phyloP scores from a whole-genome alignment of 1,140 invertebrate species.

The Platorchestia sp. region DNA sequence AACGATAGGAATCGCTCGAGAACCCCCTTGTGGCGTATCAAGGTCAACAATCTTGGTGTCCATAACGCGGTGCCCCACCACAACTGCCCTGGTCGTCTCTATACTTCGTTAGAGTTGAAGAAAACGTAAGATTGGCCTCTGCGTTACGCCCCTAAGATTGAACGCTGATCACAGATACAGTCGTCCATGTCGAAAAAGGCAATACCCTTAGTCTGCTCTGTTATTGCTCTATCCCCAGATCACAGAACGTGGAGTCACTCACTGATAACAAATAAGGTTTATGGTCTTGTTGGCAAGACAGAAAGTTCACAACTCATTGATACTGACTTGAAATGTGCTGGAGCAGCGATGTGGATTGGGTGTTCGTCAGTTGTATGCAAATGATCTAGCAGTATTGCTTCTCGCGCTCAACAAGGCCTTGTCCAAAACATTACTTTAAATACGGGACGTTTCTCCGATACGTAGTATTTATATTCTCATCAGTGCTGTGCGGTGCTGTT shows the following conservation, averaged over 20 bases:
- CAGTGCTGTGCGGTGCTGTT: background rate
- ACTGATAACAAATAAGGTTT: conserved; percentile 45
- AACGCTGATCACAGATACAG: conserved; percentile 21
- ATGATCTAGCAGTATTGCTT: background rate
- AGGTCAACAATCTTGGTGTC: background rate
- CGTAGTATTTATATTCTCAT: background rate
- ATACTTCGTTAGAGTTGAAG: conserved; percentile 21
- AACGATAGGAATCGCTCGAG: background rate
- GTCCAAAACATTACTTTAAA: background rate
- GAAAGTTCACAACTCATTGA: conserved; percentile 8
- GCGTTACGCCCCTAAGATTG: conserved; percentile 44
- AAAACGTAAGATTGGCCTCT: conserved; percentile 11
- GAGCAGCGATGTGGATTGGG: background rate
- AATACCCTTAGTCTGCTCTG: background rate
- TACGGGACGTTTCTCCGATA: background rate
- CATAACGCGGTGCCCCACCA: background rate
- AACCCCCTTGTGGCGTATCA: conserved; percentile 17
- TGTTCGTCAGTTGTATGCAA: background rate
- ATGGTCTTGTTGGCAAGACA: background rate
- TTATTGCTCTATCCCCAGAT: conserved; percentile 34
- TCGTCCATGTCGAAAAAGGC: background rate
- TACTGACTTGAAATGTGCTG: background rate
- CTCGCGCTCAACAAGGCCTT: background rate
- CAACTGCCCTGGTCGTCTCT: conserved; percentile 5
- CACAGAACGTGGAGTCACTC: background rate